Evolutionary conservation across 2,888 invertebrate genomes (phyloP).

Genomic region (Eledone cirrhosa): DNA sequence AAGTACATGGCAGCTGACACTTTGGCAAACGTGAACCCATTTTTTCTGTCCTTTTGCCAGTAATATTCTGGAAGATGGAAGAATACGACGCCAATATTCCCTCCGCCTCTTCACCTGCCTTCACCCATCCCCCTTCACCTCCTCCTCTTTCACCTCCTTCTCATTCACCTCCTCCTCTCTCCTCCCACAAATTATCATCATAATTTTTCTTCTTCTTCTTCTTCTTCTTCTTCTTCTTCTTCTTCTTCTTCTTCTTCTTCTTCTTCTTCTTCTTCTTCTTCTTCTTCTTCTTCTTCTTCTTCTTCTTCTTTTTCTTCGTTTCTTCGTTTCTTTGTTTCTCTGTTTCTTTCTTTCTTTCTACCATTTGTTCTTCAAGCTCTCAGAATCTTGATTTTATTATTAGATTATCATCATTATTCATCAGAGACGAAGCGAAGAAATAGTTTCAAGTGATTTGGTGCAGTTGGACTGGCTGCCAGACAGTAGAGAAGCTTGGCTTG

Average conservation of each 20-base stretch:
- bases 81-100: background rate
- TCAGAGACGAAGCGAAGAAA: too few species aligned
- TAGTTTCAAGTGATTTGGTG: too few species aligned
- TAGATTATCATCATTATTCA: too few species aligned
- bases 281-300: background rate
- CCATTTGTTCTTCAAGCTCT: too few species aligned
- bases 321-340: background rate
- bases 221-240: background rate
- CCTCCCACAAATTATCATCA: background rate
- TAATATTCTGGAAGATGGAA: background rate
- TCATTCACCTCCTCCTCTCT: background rate
- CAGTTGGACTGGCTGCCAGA: too few species aligned
- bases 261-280: background rate
- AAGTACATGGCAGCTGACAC: background rate
- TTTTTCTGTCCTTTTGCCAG: background rate
- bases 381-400: too few species aligned
- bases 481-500: too few species aligned
- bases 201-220: background rate
- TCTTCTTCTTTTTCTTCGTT: background rate
- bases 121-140: background rate
- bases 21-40: too few species aligned
- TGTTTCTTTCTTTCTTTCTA: too few species aligned
- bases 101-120: background rate
- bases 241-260: background rate
- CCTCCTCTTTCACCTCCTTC: background rate